Base-by-base conservation (phyloP, 2,888 invertebrate genomes). In the Temnothorax rugatulus region DNA sequence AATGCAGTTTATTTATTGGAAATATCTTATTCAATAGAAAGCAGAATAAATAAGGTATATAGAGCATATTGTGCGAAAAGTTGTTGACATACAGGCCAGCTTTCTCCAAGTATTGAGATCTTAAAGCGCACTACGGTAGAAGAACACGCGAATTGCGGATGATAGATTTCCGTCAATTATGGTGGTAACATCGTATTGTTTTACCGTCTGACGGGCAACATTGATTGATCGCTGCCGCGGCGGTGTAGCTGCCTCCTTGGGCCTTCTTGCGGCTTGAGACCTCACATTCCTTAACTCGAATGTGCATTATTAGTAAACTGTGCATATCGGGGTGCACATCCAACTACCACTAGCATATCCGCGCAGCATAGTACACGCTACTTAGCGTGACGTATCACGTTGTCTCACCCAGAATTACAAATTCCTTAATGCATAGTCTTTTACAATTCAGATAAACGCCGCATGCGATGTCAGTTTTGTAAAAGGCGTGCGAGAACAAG, bases 141-240 rank as follows among this genome's bases (percentile, higher is more conserved):
- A 83, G 87, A 86, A 91, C 90, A 92, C 89, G 92, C 92, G 93
- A 93, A 93, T 93, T 91, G 91, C 92, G 93, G 93, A 94, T 94
- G 95, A 95, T 94, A 93, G 94, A 94, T 95, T 93, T 93, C 94
- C 94, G 94, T 94, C 94, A 95, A 94, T 95, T 95, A 95, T 93
- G 92, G 94, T 93, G 92, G 93, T 93, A 94, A 94, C 94, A 94
- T 94, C 93, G 94, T 94, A 95, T 94, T 94, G 94, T 95, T 95
- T 94, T 94, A 94, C 93, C 93, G 93, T 93, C 93, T 87, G 91
- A 93, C 92, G 93, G 66, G 92, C 90, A 94, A 94, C 94, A 94
- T 95, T 95, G 94, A 95, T 94, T 93, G 94, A 95, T 95, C 90
- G 94, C 91, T 91, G 89, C 87, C 86, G 85, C 87, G 84, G 89